Base-by-base conservation (phyloP, 2,888 invertebrate genomes). In the Drosophila nigricruria region DNA sequence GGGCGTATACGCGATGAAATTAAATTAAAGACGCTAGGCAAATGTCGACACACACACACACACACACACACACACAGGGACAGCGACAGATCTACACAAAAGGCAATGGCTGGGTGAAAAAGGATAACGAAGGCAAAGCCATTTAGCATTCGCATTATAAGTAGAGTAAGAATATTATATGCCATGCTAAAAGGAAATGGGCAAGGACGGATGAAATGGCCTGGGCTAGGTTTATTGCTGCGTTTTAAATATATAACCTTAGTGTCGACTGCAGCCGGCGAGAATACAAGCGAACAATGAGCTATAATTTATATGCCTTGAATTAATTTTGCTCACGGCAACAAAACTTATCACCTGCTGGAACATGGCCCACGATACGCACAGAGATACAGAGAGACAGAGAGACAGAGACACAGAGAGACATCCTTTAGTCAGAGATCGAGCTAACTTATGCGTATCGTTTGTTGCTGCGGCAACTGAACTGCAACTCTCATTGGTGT, bases 301-400 rank as follows among this genome's bases (percentile, higher is more conserved):
- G 69, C 78, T 69, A 80, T 88, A 86, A 86, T 86, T 86, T 86
- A 88, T 84, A 76, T 81, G 78, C 71, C 71, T 74, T 63, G 79
- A 79, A 82, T 88, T 86, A 81, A 84, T 82, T 81, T 77, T 68
- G 68, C 71, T 66, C 53, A 68, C 57, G 70, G 70, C 70, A 81
- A 68, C 62, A 52, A 45, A 83, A 80, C 76, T 83, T 86, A 86
- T 86, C 83, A 80, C 82, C 83, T 86, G 82, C 64, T 59, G 45
- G 61, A 64, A 60, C 68, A 50, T 50, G 70, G 70, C 68, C 34
- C 50, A 72, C n/a, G 50, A 42, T 36, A 54, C 25, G 58, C 56
- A 42, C 23, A 30, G n/a, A 57, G 34, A 14, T 10, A 10, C 10
- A 36, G 18, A 18, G 23, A 50, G 27, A 30, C 14, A 16, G 23